These are phyloP conservation scores for Brachypterus glaber DNA, from an alignment of 2,888 invertebrate species.

Conservation along the genomic window DNA sequence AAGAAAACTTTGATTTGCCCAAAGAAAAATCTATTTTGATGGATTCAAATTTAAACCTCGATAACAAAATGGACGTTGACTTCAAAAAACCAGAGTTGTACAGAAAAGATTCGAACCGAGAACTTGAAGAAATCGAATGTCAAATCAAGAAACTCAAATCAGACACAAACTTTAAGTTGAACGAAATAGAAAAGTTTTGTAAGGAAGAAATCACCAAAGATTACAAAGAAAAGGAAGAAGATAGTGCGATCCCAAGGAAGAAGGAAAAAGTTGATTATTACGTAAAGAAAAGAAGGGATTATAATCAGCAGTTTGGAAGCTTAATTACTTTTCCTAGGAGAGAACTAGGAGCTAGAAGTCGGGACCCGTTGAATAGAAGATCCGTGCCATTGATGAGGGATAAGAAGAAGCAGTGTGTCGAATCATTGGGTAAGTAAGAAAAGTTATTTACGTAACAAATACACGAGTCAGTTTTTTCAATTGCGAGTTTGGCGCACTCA, in stretches of 20 bases:
- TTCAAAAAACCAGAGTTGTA: constrained; percentile 21
- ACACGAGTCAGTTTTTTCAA: too few species aligned
- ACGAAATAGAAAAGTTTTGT: constrained; percentile 35
- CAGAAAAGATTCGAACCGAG: constrained; percentile 34
- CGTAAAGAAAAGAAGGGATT: constrained; percentile 37
- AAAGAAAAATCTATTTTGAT: constrained; percentile 14
- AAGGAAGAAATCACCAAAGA: constrained; percentile 37
- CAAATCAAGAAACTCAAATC: constrained; percentile 32
- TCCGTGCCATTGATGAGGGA: constrained; percentile 37
- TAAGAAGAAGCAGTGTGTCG: constrained; percentile 41
- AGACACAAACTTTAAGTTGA: constrained; percentile 29
- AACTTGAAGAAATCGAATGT: constrained; percentile 30
- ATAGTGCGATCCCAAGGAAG: constrained; percentile 42
- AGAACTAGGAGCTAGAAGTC: constrained; percentile 29
- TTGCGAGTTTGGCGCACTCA: too few species aligned
- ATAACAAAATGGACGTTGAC: constrained; percentile 24
- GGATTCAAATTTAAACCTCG: constrained; percentile 24
- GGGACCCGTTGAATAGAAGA: constrained; percentile 34
- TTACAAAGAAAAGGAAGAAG: constrained; percentile 39
- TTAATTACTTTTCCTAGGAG: constrained; percentile 36
- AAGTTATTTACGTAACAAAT: too few species aligned
- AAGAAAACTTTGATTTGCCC: constrained; percentile 42
- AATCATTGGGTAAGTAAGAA: constrained; percentile 39
- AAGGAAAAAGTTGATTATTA: constrained; percentile 45
- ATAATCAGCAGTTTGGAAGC: constrained; percentile 38